phyloP scores from a whole-genome alignment of 2,888 invertebrate species.

The Drosophila flavopinicola region DNA sequence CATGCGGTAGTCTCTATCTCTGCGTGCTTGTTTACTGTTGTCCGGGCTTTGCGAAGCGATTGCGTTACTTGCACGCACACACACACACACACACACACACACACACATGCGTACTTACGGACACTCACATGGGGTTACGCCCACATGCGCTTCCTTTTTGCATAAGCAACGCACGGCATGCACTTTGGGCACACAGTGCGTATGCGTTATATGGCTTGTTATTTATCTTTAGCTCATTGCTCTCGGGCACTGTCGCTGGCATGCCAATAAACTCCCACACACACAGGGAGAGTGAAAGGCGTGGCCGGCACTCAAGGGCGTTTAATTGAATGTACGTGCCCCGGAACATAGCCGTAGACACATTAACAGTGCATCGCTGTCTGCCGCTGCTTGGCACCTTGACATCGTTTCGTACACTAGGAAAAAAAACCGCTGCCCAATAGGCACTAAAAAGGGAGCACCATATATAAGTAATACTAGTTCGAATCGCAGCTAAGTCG shows the following conservation, averaged over 20 bases:
- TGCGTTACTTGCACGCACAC: conserved; percentile 24
- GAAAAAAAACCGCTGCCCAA: no score
- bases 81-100: conserved; percentile 1
- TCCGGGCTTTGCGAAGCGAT: conserved; percentile 54
- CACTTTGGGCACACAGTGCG: conserved; percentile 70
- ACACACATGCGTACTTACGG: not conserved
- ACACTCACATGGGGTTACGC: conserved; percentile 12
- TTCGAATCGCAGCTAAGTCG: no score
- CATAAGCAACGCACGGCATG: conserved; percentile 62
- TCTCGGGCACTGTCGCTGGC: conserved; percentile 43
- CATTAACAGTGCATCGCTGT: conserved; percentile 69
- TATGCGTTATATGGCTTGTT: conserved; percentile 79
- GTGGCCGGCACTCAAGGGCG: conserved; percentile 75
- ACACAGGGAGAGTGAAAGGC: conserved; percentile 31
- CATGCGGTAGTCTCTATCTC: conserved; percentile 36
- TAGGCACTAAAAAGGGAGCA: no score
- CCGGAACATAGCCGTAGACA: conserved; percentile 66
- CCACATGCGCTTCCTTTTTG: conserved; percentile 69
- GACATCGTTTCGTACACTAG: conserved; percentile 68
- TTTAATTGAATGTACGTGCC: conserved; percentile 78
- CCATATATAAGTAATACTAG: no score
- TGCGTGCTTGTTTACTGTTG: conserved; percentile 71
- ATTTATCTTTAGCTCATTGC: conserved; percentile 79
- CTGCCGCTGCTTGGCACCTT: conserved; percentile 62
- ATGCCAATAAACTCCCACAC: conserved; percentile 70